phyloP scores from a whole-genome alignment of 2,888 invertebrate genomes.

The Euzetes globulus region DNA sequence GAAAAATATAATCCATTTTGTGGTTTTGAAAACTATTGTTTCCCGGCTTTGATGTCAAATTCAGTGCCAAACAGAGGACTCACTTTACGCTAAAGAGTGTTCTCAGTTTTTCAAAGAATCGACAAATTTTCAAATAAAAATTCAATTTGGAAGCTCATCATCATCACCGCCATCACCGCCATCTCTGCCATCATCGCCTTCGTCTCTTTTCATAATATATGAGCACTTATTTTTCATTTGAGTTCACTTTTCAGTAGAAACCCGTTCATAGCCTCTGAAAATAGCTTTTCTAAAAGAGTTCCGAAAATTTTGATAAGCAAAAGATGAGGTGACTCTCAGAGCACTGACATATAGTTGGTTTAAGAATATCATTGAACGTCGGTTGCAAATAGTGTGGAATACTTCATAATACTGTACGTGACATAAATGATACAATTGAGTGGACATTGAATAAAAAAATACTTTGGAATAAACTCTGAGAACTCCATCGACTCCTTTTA shows the following conservation, averaged over 20 bases:
- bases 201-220: neutral
- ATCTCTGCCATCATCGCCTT: too few relatives aligned
- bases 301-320: neutral
- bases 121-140: neutral
- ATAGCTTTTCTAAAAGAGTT: neutral
- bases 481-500: too few relatives aligned
- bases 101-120: neutral
- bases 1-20: neutral
- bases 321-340: constrained; percentile 5
- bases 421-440: neutral
- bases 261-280: neutral
- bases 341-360: neutral
- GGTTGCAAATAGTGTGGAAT: neutral
- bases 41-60: neutral
- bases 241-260: neutral
- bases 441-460: too few relatives aligned
- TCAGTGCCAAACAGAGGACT: neutral
- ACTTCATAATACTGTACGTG: neutral
- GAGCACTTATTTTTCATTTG: neutral
- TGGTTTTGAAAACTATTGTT: neutral
- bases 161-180: neutral
- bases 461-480: too few relatives aligned
- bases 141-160: neutral
- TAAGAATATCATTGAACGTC: neutral
- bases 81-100: neutral